Percentiles rank a stretch among this genome's conserved stretches.
phyloP scores from a whole-genome alignment of 2,113 vertebrate species.

The Meles meles region DNA sequence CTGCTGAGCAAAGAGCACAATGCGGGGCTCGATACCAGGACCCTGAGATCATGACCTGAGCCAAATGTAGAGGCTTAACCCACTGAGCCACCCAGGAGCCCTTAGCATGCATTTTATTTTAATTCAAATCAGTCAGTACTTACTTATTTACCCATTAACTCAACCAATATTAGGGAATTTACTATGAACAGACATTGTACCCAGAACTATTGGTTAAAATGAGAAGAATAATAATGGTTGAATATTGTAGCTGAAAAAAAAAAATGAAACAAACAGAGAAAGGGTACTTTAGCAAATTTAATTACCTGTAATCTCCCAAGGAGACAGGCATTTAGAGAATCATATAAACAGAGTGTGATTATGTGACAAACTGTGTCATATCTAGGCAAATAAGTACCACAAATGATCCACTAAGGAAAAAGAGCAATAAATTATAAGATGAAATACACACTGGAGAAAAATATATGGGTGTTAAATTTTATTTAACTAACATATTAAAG shows the following conservation, averaged over 20 bases:
- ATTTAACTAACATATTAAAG: slow-evolving; percentile 28
- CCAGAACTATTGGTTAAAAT: neutral
- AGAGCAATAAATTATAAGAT: neutral
- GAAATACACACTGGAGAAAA: neutral
- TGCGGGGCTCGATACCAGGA: too few relatives aligned
- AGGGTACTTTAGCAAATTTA: neutral
- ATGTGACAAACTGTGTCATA: neutral
- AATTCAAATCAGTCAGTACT: slow-evolving; percentile 26
- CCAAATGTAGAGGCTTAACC: too few relatives aligned
- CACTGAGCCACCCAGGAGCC: too few relatives aligned
- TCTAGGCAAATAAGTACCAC: neutral
- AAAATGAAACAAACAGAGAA: neutral
- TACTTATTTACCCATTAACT: slow-evolving; percentile 38
- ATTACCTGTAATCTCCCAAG: neutral
- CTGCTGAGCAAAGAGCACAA: too few relatives aligned
- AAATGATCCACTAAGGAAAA: neutral
- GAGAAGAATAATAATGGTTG: neutral
- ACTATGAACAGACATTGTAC: slow-evolving; percentile 15
- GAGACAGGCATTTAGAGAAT: slow-evolving; percentile 21
- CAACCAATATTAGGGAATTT: neutral
- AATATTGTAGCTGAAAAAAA: neutral
- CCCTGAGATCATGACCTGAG: too few relatives aligned
- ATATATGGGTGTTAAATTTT: neutral
- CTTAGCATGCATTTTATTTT: neutral
- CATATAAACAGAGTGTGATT: neutral